phyloP scores from a whole-genome alignment of 2,113 vertebrate genomes.

The Tylochromis polylepis region DNA sequence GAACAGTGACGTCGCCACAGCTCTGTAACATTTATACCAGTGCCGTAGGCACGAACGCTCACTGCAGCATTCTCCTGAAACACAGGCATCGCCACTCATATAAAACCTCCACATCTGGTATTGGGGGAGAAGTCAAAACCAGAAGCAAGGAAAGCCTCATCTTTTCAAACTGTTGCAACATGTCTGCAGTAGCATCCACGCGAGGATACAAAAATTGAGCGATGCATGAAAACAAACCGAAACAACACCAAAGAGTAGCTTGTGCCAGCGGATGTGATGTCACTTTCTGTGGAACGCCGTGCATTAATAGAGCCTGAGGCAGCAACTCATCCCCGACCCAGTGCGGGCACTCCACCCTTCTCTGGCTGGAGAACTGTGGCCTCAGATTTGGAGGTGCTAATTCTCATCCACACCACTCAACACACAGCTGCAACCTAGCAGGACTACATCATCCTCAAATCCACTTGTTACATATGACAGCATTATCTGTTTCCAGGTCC shows the following conservation, averaged over 20 bases:
- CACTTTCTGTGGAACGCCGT: neutral
- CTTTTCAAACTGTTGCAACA: neutral
- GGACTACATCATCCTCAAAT: neutral
- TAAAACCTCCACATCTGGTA: neutral
- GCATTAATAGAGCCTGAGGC: neutral
- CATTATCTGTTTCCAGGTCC: neutral
- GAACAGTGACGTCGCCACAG: neutral
- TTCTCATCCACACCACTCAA: neutral
- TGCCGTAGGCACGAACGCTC: neutral
- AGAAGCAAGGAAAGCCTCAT: neutral
- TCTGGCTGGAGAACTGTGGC: neutral
- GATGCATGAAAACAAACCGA: no score
- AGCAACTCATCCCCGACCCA: neutral
- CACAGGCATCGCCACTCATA: no score
- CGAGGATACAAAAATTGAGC: neutral
- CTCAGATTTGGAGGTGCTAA: neutral
- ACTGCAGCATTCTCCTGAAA: neutral
- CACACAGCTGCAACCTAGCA: neutral
- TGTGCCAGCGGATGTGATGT: neutral
- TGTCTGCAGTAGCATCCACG: neutral
- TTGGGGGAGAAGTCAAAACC: neutral
- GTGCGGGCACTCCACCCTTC: neutral
- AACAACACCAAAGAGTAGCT: neutral
- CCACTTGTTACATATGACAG: neutral
- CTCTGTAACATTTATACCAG: neutral